phyloP scores from a whole-genome alignment of 2,113 vertebrate genomes.

The Pongo abelii region DNA sequence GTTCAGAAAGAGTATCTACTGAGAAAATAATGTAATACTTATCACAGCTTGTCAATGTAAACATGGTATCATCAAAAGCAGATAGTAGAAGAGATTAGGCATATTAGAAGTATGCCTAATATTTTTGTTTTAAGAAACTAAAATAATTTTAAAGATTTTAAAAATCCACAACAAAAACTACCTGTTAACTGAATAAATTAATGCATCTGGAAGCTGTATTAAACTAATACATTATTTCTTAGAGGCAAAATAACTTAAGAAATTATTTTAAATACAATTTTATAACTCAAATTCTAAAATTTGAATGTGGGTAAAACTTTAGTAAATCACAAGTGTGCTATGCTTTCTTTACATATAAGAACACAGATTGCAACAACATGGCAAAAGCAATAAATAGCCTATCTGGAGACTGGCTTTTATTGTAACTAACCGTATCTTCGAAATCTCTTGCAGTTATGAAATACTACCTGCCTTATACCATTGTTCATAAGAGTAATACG shows the following conservation, averaged over 20 bases:
- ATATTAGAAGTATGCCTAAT: neutral
- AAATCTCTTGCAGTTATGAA: neutral
- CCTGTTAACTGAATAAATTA: neutral
- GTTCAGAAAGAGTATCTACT: neutral
- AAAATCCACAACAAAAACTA: neutral
- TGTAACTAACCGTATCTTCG: neutral
- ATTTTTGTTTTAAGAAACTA: neutral
- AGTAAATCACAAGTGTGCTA: neutral
- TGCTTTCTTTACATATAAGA: neutral
- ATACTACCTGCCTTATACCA: neutral
- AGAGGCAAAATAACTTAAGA: neutral
- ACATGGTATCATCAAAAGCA: neutral
- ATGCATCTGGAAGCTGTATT: neutral
- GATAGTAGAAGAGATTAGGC: neutral
- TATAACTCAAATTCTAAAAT: neutral
- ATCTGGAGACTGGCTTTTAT: neutral
- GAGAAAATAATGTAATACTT: neutral
- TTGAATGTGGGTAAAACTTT: neutral
- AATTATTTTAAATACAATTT: slow-evolving; percentile 16
- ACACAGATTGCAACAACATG: neutral
- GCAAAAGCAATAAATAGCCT: neutral
- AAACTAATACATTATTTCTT: neutral
- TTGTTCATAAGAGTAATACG: neutral
- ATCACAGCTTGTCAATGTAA: neutral
- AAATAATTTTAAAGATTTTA: neutral